A percentile compares a stretch with the other conserved stretches of the same genome.
These are phyloP conservation scores for Cichladusa arquata DNA, from an alignment of 2,113 vertebrate genomes.

Conservation along the genomic window DNA sequence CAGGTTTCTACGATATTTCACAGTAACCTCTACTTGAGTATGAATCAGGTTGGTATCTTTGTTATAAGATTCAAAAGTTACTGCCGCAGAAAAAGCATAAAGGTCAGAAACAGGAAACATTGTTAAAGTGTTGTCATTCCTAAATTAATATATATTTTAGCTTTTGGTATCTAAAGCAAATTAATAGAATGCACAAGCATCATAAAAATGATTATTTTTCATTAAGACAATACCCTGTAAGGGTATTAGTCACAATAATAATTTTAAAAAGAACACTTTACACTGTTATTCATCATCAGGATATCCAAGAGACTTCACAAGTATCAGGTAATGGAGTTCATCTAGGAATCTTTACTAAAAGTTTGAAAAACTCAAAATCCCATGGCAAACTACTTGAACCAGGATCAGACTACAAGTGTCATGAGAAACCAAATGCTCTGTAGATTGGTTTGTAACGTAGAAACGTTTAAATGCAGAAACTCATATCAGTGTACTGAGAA, in stretches of 20 bases:
- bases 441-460: accelerated
- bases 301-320: background rate
- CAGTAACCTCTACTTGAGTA: background rate
- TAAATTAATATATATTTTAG: background rate
- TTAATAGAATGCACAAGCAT: background rate
- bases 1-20: background rate
- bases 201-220: background rate
- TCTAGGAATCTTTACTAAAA: background rate
- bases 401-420: background rate
- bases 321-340: background rate
- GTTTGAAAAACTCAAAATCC: background rate
- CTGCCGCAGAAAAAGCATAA: background rate
- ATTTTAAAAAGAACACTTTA: background rate
- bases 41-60: background rate
- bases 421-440: background rate
- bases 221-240: background rate
- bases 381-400: background rate
- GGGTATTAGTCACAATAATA: background rate
- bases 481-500: accelerated
- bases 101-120: background rate
- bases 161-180: background rate
- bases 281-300: background rate
- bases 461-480: background rate
- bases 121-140: background rate
- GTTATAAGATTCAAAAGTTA: background rate